Evolutionary conservation across 2,888 invertebrate genomes (phyloP).

Genomic region (Isoperla grammatica): DNA sequence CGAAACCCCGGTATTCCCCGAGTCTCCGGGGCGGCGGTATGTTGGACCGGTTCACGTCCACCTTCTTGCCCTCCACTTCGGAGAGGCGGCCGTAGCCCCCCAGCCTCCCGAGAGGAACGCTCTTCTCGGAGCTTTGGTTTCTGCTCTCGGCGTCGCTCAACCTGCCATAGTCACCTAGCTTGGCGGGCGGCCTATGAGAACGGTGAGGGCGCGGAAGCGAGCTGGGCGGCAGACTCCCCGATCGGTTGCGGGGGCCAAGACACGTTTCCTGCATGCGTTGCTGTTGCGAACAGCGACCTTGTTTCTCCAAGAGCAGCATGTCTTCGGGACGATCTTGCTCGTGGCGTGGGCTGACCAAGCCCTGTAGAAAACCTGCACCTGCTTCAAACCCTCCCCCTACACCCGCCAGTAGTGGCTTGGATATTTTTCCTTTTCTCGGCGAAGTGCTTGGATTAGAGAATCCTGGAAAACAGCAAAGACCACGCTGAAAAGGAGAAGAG

Average conservation of each 20-base stretch:
- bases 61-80: slow-evolving; percentile 38
- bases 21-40: not conserved
- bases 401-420: slow-evolving; percentile 68
- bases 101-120: not conserved
- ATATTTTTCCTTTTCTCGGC: slow-evolving; percentile 69
- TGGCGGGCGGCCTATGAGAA: slow-evolving; percentile 32
- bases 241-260: slow-evolving; percentile 35
- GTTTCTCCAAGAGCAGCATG: slow-evolving; percentile 67
- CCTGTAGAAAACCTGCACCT: slow-evolving; percentile 39
- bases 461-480: slow-evolving; percentile 81
- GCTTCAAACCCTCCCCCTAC: slow-evolving; percentile 44
- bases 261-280: slow-evolving; percentile 55
- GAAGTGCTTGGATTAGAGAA: slow-evolving; percentile 69
- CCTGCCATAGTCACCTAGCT: slow-evolving; percentile 59
- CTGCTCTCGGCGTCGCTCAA: slow-evolving; percentile 47
- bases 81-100: not conserved
- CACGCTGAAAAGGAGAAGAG: slow-evolving; percentile 65
- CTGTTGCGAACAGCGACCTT: slow-evolving; percentile 69
- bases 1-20: slow-evolving; percentile 39
- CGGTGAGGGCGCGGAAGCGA: slow-evolving; percentile 60
- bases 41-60: too few relatives aligned
- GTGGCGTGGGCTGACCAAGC: slow-evolving; percentile 39
- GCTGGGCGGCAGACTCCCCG: slow-evolving; percentile 63
- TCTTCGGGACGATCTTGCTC: slow-evolving; percentile 52
- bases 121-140: slow-evolving; percentile 16